Percentiles rank a stretch among this genome's conserved stretches.
Conservation (phyloP, 2,113 vertebrate species). For the Notarius quadriscutis region DNA sequence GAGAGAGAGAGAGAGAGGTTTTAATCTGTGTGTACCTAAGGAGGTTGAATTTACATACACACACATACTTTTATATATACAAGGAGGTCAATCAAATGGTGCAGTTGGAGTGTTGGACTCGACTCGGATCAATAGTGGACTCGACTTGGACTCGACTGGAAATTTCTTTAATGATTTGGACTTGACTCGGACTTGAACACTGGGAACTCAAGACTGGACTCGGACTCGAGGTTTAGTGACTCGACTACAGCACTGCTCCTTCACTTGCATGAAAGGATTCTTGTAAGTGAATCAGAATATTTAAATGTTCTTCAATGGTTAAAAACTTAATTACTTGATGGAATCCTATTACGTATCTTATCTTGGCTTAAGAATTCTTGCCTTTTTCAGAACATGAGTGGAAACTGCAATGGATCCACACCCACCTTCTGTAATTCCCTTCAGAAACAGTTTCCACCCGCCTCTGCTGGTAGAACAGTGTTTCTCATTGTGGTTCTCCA, state of each 20-base stretch:
- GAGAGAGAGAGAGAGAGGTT: no score
- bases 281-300: neutral
- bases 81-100: no score
- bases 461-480: constrained; percentile 41
- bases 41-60: no score
- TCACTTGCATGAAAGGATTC: neutral
- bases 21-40: neutral
- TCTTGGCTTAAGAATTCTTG: constrained; percentile 27
- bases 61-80: no score
- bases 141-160: no score
- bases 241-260: neutral
- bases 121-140: no score
- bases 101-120: no score
- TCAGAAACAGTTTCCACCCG: constrained; percentile 19
- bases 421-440: constrained; percentile 33
- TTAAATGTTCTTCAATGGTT: neutral
- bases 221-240: no score
- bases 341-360: constrained; percentile 7
- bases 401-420: constrained; percentile 20
- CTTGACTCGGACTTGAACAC: no score
- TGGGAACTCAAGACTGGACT: no score
- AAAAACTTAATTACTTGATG: neutral
- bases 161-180: no score
- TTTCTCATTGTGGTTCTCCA: constrained; percentile 28
- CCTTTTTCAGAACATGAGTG: constrained; percentile 16